Evolutionary conservation across 1,140 invertebrate species (phyloP).

Genomic region (Drosophila sp.): DNA sequence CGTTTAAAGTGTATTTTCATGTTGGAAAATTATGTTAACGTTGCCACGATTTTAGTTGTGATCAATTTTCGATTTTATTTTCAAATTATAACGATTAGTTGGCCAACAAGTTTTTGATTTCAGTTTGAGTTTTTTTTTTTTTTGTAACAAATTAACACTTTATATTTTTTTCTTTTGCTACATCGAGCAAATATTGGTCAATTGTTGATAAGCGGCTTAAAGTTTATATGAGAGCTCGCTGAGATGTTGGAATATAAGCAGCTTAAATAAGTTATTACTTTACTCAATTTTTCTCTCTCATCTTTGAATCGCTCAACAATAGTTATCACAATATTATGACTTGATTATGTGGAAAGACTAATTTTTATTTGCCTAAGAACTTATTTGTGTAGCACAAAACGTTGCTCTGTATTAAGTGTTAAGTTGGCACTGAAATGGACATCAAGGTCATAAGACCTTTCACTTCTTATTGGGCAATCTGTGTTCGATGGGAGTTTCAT

Average conservation of each 20-base stretch:
- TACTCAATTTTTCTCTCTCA: slow-evolving; percentile 15
- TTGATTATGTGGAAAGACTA: slow-evolving; percentile 80
- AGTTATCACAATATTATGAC: slow-evolving; percentile 80
- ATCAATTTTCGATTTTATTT: slow-evolving; percentile 52
- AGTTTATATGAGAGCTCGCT: slow-evolving; percentile 22
- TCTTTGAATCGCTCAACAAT: slow-evolving; percentile 38
- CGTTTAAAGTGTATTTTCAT: slow-evolving; percentile 75
- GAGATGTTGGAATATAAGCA: slow-evolving; percentile 37
- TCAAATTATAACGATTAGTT: slow-evolving; percentile 11
- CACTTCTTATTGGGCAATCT: slow-evolving; percentile 34
- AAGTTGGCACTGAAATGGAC: slow-evolving; percentile 58
- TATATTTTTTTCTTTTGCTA: slow-evolving; percentile 54
- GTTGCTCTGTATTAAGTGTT: slow-evolving; percentile 80
- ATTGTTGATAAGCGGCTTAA: slow-evolving; percentile 49
- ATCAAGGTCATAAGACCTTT: slow-evolving; percentile 73
- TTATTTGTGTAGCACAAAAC: slow-evolving; percentile 41
- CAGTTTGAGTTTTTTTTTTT: slow-evolving; percentile 40
- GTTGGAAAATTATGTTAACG: slow-evolving; percentile 58
- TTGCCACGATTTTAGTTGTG: slow-evolving; percentile 30
- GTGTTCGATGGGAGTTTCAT: slow-evolving; percentile 48
- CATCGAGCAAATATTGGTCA: slow-evolving; percentile 31
- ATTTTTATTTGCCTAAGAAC: slow-evolving; percentile 75
- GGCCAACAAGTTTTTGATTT: slow-evolving; percentile 16
- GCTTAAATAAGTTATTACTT: slow-evolving; percentile 37
- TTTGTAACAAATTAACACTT: slow-evolving; percentile 78